Base-by-base conservation (phyloP, 30 jellyfish, hydroid and myxozoan species). In the Phacellophora camtschatica region DNA sequence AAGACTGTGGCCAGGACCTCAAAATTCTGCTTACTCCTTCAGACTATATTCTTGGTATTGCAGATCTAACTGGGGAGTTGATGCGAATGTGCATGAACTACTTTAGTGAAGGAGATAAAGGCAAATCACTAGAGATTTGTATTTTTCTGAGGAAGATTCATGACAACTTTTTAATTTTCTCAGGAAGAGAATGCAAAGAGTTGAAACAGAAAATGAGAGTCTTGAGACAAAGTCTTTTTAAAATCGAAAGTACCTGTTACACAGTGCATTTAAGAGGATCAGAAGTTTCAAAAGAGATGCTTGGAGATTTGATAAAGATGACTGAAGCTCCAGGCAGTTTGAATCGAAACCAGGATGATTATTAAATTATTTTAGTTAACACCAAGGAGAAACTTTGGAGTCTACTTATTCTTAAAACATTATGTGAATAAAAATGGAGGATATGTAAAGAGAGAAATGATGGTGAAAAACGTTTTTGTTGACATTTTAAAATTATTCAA, bases 11-110 rank as follows among this genome's bases (percentile, higher is more conserved):
- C 19, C 5, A 42, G 23, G 86, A 33, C n/a, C 23, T 16, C 23
- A 81, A 65, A 30, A 3, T 55, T 23, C 45, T 84, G 51, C 62
- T 92, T 19, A 64, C 91, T 1, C 93, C 80, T 11, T 20, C 31
- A 16, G 98, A 92, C 61, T 92, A 92, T 43, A 68, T 92, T 18
- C 78, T 85, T 5, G 98, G 98, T 2, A 61, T 92, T 25, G 98
- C 96, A 25, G 98, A 92, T 33, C 67, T 92, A 67, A 92, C 98
- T 15, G 98, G 98, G 18, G 98, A 92, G 77, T 59, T 92, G 10
- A 92, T 92, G 98, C 74, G 95, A 45, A 61, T 84, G 91, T 66
- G 88, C 51, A 62, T 92, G 2, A 79, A 92, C 43, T 57, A 69
- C 30, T 43, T 92, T 22, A 84, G 98, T 12, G 81, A 54, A 33